A percentile compares a stretch with the other conserved stretches of the same genome.
These are phyloP conservation scores for Petrocephalus schoutedeni DNA, from an alignment of 2,797 vertebrate species.

Conservation along the genomic window DNA sequence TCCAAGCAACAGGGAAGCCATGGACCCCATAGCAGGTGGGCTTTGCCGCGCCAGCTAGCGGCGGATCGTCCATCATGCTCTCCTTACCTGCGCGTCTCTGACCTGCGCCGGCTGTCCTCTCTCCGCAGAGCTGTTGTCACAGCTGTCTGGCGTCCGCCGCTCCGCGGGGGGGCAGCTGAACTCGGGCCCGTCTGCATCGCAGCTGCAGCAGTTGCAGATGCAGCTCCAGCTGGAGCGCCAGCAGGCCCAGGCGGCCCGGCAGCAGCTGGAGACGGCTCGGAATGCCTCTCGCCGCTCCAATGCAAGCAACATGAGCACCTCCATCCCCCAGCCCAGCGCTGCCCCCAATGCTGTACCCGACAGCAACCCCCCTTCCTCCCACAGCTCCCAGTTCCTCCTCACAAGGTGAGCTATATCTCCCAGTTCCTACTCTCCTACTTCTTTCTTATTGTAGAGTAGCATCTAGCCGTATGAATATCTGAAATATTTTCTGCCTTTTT, in stretches of 20 bases:
- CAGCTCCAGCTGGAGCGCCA: conserved; percentile 94
- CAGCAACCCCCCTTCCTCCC: conserved; percentile 77
- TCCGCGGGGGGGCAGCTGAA: conserved; percentile 96
- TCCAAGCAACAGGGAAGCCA: conserved; percentile 98
- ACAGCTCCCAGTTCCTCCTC: conserved; percentile 94
- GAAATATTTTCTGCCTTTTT: neutral
- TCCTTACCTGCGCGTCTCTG: neutral
- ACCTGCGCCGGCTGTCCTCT: neutral
- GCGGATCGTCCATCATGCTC: neutral
- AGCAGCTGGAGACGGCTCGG: conserved; percentile 90
- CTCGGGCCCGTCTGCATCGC: conserved; percentile 92
- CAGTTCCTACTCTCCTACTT: too few relatives aligned
- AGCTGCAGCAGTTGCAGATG: conserved; percentile 98
- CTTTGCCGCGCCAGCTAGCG: neutral
- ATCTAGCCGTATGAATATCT: neutral
- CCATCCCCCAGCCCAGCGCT: conserved; percentile 75
- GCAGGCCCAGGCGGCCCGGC: conserved; percentile 90
- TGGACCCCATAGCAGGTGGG: conserved; percentile 99
- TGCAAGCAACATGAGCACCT: conserved; percentile 76
- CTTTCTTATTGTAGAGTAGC: neutral
- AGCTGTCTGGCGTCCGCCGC: conserved; percentile 92
- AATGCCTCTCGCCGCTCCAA: conserved; percentile 84
- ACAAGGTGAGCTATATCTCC: conserved; percentile 70
- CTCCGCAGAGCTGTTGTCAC: conserved; percentile 87
- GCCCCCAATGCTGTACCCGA: conserved; percentile 74